A percentile compares a stretch with the other conserved stretches of the same genome.
Conservation (phyloP, 2,888 invertebrate genomes). For the Chrysopilus asiliformis region DNA sequence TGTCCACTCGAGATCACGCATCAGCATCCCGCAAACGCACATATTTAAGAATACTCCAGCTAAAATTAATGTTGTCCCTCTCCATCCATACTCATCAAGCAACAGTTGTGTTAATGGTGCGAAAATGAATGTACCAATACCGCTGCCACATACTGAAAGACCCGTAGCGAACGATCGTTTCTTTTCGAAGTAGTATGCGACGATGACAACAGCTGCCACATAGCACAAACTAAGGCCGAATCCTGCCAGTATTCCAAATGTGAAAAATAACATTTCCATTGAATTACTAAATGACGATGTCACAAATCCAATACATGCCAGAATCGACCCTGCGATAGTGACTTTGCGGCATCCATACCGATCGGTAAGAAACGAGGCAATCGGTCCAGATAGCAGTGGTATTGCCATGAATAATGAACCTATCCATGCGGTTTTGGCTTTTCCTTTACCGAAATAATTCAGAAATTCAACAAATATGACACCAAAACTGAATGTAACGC, state of each 20-base stretch:
- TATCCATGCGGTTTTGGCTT: conserved; percentile 80
- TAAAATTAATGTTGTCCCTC: conserved; percentile 67
- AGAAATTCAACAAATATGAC: conserved; percentile 77
- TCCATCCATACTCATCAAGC: conserved; percentile 67
- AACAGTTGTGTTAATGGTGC: conserved; percentile 65
- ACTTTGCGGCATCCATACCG: conserved; percentile 69
- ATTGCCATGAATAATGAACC: conserved; percentile 81
- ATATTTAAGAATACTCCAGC: conserved; percentile 71
- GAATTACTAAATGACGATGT: conserved; percentile 62
- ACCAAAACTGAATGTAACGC: conserved; percentile 85
- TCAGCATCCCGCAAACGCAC: conserved; percentile 66
- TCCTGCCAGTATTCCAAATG: conserved; percentile 72
- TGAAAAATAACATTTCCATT: conserved; percentile 63
- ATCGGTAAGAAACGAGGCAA: conserved; percentile 72
- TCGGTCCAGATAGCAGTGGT: conserved; percentile 73
- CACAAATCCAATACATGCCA: conserved; percentile 64
- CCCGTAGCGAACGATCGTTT: conserved; percentile 74
- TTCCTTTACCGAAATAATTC: conserved; percentile 69
- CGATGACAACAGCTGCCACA: conserved; percentile 81
- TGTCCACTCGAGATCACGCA: conserved; percentile 50
- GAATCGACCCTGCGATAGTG: conserved; percentile 61
- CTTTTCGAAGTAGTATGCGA: conserved; percentile 81
- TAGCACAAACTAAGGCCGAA: conserved; percentile 77
- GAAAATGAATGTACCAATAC: conserved; percentile 78
- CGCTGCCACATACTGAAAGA: conserved; percentile 74